Conservation (phyloP, 2,113 vertebrate species). For the Pterocles burchelli region DNA sequence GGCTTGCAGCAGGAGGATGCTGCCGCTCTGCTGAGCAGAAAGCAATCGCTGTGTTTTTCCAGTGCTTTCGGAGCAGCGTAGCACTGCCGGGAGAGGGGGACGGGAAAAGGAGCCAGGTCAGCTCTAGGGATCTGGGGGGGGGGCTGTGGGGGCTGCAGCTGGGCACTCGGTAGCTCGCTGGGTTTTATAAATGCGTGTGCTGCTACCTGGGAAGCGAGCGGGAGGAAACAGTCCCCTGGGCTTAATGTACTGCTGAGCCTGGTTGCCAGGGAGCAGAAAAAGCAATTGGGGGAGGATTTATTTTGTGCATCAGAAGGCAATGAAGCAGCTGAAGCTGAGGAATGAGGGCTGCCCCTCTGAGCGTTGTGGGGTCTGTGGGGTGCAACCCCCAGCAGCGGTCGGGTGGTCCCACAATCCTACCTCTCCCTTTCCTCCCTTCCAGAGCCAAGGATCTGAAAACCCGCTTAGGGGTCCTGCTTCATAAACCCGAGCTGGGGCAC, state of each 20-base stretch:
- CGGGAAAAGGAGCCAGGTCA: neutral
- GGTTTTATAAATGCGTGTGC: neutral
- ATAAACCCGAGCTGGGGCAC: slow-evolving; percentile 77
- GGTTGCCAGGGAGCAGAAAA: slow-evolving; percentile 32
- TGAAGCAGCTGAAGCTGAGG: neutral
- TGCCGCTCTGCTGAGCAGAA: neutral
- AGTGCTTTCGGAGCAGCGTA: neutral
- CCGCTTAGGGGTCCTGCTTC: slow-evolving; percentile 85
- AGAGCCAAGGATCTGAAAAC: slow-evolving; percentile 92
- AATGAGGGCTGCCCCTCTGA: neutral
- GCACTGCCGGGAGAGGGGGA: neutral
- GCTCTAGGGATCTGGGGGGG: neutral
- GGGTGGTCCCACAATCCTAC: neutral
- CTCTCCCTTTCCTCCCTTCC: slow-evolving; percentile 7
- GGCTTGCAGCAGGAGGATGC: neutral
- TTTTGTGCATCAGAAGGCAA: neutral
- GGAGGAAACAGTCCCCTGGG: neutral
- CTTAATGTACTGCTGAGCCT: neutral
- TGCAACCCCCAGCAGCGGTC: neutral
- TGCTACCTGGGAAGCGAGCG: neutral
- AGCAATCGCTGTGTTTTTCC: neutral
- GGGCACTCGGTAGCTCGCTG: neutral
- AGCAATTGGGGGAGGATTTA: neutral
- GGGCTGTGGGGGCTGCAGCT: neutral
- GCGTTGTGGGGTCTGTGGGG: neutral